Conservation (phyloP, 2,888 invertebrate species). For the Toxonevra muliebris region DNA sequence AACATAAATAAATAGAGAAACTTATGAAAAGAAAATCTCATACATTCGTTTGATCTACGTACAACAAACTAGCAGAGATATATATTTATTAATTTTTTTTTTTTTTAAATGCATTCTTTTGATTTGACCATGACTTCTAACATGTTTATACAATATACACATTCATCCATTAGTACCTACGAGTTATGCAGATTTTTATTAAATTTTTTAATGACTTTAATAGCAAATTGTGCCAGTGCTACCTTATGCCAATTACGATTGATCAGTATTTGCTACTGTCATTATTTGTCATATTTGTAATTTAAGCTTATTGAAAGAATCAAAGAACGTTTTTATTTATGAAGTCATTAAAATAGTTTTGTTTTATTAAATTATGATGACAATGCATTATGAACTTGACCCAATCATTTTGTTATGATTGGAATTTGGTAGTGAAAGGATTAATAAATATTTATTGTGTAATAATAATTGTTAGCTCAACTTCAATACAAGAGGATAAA, state of each 20-base stretch:
- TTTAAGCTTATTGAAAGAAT: too few species aligned
- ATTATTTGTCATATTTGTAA: too few species aligned
- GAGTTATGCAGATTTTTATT: not conserved
- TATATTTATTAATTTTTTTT: not conserved
- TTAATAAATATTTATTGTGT: too few species aligned
- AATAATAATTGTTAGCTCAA: too few species aligned
- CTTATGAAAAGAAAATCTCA: not conserved
- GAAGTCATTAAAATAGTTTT: conserved; percentile 21
- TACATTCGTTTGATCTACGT: not conserved
- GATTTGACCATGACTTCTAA: conserved; percentile 19
- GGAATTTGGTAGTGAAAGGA: not conserved
- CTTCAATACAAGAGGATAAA: too few species aligned
- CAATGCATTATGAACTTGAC: conserved; percentile 25
- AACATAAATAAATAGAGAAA: not conserved
- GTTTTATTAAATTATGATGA: conserved; percentile 14
- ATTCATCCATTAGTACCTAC: too few species aligned
- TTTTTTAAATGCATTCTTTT: not conserved
- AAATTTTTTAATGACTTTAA: too few species aligned
- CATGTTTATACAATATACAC: too few species aligned
- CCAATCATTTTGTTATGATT: conserved; percentile 15
- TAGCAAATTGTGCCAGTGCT: too few species aligned
- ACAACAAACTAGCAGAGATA: not conserved
- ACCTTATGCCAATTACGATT: too few species aligned
- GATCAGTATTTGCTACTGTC: too few species aligned
- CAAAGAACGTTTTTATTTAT: not conserved